Evolutionary conservation across 1,140 invertebrate species (phyloP).

Genomic region (Chelonus insularis): DNA sequence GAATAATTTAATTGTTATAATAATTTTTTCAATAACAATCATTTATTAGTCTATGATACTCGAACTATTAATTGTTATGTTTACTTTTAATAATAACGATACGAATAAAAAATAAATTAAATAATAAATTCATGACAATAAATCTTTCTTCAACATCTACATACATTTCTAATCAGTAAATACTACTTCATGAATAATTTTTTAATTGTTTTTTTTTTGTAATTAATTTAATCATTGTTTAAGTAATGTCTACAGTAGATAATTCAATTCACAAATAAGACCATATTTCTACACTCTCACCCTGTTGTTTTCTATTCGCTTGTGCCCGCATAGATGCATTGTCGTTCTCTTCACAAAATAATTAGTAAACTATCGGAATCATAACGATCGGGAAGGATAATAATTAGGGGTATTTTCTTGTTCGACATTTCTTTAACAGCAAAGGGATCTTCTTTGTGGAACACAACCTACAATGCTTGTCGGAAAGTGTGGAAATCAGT

Average conservation of each 20-base stretch:
- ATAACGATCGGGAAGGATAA: not conserved
- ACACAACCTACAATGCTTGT: not conserved
- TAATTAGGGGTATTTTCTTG: not conserved
- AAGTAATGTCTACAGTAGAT: not conserved
- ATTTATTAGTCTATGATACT: too few relatives aligned
- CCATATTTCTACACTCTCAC: conserved; percentile 9
- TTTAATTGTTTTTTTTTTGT: not conserved
- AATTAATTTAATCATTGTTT: too few relatives aligned
- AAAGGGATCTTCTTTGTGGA: not conserved
- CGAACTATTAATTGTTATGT: too few relatives aligned
- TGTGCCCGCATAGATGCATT: not conserved
- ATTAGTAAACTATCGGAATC: not conserved
- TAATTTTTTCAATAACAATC: too few relatives aligned
- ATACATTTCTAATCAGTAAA: not conserved
- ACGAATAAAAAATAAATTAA: not conserved
- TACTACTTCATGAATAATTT: not conserved
- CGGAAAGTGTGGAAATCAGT: conserved; percentile 27
- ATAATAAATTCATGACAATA: not conserved
- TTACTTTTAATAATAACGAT: too few relatives aligned
- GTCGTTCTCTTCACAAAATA: too few relatives aligned
- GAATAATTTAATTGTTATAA: too few relatives aligned
- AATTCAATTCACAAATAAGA: not conserved
- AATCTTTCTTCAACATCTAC: conserved; percentile 3
- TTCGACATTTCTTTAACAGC: not conserved
- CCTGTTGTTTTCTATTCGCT: not conserved